These are phyloP conservation scores for Bugula neritina DNA, from an alignment of 2,888 invertebrate species.

Conservation along the genomic window DNA sequence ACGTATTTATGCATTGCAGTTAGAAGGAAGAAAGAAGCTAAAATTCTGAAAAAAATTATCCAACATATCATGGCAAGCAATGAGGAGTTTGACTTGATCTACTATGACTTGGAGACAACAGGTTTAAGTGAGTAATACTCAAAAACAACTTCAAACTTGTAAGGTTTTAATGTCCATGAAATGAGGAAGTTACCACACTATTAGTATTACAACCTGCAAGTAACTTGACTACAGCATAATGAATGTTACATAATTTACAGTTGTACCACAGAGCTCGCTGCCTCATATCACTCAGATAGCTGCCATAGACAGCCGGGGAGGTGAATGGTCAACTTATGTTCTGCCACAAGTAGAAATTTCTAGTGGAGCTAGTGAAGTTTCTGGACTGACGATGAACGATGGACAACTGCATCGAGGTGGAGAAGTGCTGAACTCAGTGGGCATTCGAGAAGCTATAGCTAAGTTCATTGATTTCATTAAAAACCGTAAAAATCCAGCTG, in stretches of 20 bases:
- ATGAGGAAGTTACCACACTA: too few species aligned
- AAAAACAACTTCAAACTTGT: too few species aligned
- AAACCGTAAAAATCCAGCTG: not conserved
- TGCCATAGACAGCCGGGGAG: not conserved
- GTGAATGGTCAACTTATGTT: not conserved
- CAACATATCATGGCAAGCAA: too few species aligned
- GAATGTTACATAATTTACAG: too few species aligned
- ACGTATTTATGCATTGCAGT: too few species aligned
- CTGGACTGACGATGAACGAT: not conserved
- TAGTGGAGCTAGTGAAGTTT: not conserved
- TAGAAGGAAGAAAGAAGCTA: too few species aligned
- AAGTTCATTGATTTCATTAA: not conserved
- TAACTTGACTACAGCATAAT: too few species aligned
- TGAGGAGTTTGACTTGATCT: not conserved
- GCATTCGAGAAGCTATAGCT: not conserved
- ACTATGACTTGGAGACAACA: constrained; percentile 20
- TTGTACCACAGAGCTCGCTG: too few species aligned
- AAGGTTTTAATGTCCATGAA: too few species aligned
- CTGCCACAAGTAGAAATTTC: not conserved
- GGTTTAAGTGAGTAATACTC: constrained; percentile 8
- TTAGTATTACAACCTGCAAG: too few species aligned
- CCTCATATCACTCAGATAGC: not conserved
- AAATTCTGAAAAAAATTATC: too few species aligned
- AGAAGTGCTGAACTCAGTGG: not conserved
- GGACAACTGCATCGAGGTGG: not conserved